These are phyloP conservation scores for Dicyrtoma fusca DNA, from an alignment of 2,888 invertebrate genomes.

Conservation along the genomic window DNA sequence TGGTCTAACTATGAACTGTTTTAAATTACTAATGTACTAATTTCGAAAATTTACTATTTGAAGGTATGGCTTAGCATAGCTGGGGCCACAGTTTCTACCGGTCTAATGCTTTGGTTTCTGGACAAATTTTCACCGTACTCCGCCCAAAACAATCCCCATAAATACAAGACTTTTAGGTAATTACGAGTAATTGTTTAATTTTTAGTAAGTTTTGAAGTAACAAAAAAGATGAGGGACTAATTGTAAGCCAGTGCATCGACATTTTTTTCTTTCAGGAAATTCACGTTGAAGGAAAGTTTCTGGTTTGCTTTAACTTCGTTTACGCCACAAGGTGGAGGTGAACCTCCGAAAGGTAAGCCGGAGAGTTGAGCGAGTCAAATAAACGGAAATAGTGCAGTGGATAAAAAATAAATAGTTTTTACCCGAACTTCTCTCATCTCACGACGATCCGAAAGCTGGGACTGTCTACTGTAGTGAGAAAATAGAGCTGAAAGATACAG, in stretches of 20 bases:
- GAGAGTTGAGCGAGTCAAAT: too few relatives aligned
- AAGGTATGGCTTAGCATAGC: conserved; percentile 65
- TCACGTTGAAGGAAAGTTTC: conserved; percentile 86
- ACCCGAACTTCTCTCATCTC: too few relatives aligned
- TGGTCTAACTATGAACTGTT: conserved; percentile 6
- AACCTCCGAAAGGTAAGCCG: conserved; percentile 71
- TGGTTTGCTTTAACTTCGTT: conserved; percentile 94
- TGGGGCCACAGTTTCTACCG: conserved; percentile 78
- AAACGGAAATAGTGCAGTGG: too few relatives aligned
- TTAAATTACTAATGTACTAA: neutral
- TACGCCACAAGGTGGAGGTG: conserved; percentile 89
- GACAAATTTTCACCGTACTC: conserved; percentile 90
- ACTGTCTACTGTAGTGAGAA: neutral
- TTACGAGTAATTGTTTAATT: too few relatives aligned
- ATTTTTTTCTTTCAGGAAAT: conserved; percentile 66
- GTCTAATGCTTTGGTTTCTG: conserved; percentile 83
- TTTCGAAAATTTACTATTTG: conserved; percentile 5
- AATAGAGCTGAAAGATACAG: too few relatives aligned
- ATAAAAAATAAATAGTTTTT: too few relatives aligned
- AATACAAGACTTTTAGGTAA: conserved; percentile 55
- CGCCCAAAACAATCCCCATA: conserved; percentile 71
- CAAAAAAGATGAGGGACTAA: too few relatives aligned
- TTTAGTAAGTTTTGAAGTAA: too few relatives aligned
- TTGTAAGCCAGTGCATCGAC: too few relatives aligned
- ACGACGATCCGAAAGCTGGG: neutral